Evolutionary conservation across 1,140 invertebrate species (phyloP).

Genomic region (Orchestia grillus): DNA sequence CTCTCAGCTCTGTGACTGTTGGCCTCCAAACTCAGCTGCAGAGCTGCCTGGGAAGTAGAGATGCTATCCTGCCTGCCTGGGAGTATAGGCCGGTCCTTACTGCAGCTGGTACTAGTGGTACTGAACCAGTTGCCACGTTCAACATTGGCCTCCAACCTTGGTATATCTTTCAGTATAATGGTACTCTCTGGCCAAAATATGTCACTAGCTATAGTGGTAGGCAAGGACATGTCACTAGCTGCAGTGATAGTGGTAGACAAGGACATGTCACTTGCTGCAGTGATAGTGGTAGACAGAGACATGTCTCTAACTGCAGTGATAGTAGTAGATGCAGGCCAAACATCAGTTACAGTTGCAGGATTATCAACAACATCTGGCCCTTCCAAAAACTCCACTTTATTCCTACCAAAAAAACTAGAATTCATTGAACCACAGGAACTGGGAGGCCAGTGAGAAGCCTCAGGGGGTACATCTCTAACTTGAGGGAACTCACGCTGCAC

Average conservation of each 20-base stretch:
- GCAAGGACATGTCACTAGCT: too few species aligned
- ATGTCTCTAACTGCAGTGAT: too few species aligned
- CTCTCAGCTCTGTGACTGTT: neutral
- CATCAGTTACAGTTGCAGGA: neutral
- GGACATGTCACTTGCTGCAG: neutral
- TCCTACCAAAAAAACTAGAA: neutral
- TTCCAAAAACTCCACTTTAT: neutral
- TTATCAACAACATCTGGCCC: neutral
- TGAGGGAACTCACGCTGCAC: neutral
- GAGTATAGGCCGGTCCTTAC: neutral
- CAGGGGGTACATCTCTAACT: neutral
- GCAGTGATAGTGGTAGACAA: neutral
- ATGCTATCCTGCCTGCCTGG: neutral
- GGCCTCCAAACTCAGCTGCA: neutral
- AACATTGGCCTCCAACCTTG: neutral
- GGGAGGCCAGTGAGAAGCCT: neutral
- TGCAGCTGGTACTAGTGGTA: neutral
- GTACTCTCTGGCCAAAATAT: neutral
- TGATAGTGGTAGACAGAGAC: neutral
- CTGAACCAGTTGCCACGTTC: neutral
- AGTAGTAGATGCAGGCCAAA: too few species aligned
- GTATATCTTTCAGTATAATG: neutral
- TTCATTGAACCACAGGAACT: neutral
- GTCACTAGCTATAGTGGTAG: neutral
- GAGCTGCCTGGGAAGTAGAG: neutral